Evolutionary conservation across 2,113 vertebrate species (phyloP).

Genomic region (Tamias sibiricus): DNA sequence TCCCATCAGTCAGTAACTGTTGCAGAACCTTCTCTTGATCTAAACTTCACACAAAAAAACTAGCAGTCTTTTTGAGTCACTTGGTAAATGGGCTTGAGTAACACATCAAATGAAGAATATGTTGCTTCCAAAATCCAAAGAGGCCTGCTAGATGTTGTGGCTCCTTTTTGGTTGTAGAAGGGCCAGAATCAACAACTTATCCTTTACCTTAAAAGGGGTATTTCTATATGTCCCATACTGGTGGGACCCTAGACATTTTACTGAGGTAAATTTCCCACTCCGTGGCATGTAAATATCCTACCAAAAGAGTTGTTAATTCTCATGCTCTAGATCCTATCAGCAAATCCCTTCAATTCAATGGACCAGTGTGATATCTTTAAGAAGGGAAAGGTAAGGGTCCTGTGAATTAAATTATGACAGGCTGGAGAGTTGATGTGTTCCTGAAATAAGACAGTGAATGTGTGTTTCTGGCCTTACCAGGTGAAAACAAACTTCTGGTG

Average conservation of each 20-base stretch:
- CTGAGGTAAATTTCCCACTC: background rate
- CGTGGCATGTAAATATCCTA: background rate
- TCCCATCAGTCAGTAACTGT: background rate
- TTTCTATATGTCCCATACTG: no score
- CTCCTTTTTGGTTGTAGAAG: background rate
- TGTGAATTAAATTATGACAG: background rate
- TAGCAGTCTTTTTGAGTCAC: background rate
- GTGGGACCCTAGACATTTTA: background rate
- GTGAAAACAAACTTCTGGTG: background rate
- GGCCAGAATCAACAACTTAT: background rate
- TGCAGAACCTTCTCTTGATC: background rate
- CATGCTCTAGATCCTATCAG: background rate
- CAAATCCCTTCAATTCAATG: background rate
- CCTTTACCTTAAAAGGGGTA: background rate
- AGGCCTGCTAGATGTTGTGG: background rate
- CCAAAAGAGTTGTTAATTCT: background rate
- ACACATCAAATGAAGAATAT: background rate
- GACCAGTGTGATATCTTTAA: no score
- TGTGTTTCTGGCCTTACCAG: background rate
- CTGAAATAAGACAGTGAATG: background rate
- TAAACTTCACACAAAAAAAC: background rate
- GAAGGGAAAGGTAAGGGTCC: background rate
- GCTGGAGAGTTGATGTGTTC: background rate
- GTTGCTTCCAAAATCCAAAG: background rate
- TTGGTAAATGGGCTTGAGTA: background rate